A percentile compares a stretch with the other conserved stretches of the same genome.
Evolutionary conservation across 1,140 invertebrate species (phyloP).

Genomic region (Tachypleus tridentatus): DNA sequence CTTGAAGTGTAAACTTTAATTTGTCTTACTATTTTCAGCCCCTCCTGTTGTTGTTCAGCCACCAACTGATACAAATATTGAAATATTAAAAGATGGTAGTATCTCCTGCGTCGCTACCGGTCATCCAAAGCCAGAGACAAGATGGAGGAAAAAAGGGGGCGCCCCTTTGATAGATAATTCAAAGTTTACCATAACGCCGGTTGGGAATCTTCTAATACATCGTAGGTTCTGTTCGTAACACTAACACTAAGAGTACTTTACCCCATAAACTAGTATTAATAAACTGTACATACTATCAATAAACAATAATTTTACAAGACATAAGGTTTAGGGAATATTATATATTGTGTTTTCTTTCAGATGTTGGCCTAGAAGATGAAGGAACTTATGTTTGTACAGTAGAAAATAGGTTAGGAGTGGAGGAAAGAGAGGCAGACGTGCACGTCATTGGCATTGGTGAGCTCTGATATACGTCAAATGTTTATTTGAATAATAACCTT

Average conservation of each 20-base stretch:
- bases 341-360: slow-evolving; percentile 10
- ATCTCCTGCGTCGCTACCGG: slow-evolving; percentile 31
- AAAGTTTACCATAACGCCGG: slow-evolving; percentile 4
- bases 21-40: slow-evolving; percentile 24
- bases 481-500: no score
- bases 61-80: slow-evolving; percentile 27
- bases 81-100: slow-evolving; percentile 29
- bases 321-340: no score
- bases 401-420: slow-evolving; percentile 35
- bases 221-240: not conserved
- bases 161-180: not conserved
- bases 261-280: no score
- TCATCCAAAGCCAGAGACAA: slow-evolving; percentile 30
- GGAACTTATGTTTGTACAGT: slow-evolving; percentile 34
- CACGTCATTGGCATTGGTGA: slow-evolving; percentile 36
- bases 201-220: slow-evolving; percentile 9
- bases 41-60: slow-evolving; percentile 27
- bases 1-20: not conserved
- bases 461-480: not conserved
- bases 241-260: no score
- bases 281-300: no score
- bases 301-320: no score
- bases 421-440: slow-evolving; percentile 29
- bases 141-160: slow-evolving; percentile 30
- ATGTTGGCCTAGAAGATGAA: slow-evolving; percentile 27